Conservation (phyloP, 1,140 invertebrate species). For the Drosophila sp. region DNA sequence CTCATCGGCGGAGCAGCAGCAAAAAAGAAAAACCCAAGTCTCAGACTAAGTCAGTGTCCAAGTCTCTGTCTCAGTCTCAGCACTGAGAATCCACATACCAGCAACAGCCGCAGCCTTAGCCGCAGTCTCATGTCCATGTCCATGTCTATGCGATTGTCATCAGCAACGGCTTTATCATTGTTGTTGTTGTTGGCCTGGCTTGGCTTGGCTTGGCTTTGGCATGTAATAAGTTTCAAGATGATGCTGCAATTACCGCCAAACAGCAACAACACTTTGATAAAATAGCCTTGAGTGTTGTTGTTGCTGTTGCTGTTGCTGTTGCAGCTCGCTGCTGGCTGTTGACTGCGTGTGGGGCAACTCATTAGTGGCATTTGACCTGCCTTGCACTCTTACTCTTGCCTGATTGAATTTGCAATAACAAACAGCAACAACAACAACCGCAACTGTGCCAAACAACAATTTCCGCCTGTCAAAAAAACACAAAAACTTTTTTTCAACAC, state of each 20-base stretch:
- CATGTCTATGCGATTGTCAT: conserved; percentile 72
- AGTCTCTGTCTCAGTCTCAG: conserved; percentile 15
- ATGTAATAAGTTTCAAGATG: conserved; percentile 78
- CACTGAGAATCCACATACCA: conserved; percentile 9
- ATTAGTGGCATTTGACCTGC: conserved; percentile 79
- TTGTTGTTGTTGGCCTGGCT: conserved; percentile 58
- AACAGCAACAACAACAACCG: conserved; percentile 45
- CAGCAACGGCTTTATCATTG: conserved; percentile 75
- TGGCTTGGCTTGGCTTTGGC: conserved; percentile 43
- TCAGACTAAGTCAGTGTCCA: neutral
- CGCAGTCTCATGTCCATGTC: conserved; percentile 60
- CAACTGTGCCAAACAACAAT: conserved; percentile 43
- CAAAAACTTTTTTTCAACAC: conserved; percentile 47
- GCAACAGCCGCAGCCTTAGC: neutral
- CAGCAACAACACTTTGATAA: conserved; percentile 74
- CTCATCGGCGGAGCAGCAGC: conserved; percentile 51
- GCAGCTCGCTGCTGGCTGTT: conserved; percentile 34
- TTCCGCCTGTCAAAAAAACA: conserved; percentile 68
- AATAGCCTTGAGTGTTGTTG: conserved; percentile 75
- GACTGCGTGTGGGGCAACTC: conserved; percentile 78
- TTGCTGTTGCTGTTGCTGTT: conserved; percentile 20
- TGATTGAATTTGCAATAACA: conserved; percentile 76
- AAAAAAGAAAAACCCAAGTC: neutral
- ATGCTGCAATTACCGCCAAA: conserved; percentile 77
- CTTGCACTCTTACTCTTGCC: conserved; percentile 73